Conservation (phyloP, 2,113 vertebrate genomes). For the Gavia stellata region DNA sequence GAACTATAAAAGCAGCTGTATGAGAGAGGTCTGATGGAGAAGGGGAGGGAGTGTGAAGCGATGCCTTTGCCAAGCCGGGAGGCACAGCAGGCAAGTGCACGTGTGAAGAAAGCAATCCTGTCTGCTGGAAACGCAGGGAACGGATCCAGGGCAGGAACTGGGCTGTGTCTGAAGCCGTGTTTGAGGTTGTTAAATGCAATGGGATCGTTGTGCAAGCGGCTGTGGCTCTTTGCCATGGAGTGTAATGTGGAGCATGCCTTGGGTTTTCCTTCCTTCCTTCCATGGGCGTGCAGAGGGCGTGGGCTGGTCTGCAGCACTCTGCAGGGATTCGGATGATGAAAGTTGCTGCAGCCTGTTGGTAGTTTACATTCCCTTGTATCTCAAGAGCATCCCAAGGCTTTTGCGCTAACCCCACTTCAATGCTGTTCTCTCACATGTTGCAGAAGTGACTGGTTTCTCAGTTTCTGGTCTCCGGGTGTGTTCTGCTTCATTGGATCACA, state of each 20-base stretch:
- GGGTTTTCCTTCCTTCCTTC: background rate
- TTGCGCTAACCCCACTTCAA: accelerated
- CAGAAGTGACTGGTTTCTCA: background rate
- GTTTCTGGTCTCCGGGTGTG: background rate
- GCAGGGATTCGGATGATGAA: background rate
- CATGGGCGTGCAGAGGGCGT: background rate
- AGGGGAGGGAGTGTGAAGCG: background rate
- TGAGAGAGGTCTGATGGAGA: background rate
- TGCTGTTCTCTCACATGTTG: background rate
- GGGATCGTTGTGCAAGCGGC: background rate
- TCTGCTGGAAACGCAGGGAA: background rate
- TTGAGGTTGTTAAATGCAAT: background rate
- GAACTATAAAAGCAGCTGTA: background rate
- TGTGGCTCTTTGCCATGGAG: background rate
- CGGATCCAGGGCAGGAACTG: background rate
- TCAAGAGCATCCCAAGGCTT: background rate
- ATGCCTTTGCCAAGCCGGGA: background rate
- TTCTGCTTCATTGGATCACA: background rate
- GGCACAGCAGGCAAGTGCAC: background rate
- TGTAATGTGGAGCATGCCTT: background rate
- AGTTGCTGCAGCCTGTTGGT: background rate
- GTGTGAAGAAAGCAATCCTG: background rate
- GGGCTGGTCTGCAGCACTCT: background rate
- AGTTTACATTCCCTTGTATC: background rate
- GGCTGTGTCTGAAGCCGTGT: background rate